Percentiles rank a stretch among this genome's conserved stretches.
phyloP scores from a whole-genome alignment of 2,888 invertebrate genomes.

The Criorhina ranunculi region DNA sequence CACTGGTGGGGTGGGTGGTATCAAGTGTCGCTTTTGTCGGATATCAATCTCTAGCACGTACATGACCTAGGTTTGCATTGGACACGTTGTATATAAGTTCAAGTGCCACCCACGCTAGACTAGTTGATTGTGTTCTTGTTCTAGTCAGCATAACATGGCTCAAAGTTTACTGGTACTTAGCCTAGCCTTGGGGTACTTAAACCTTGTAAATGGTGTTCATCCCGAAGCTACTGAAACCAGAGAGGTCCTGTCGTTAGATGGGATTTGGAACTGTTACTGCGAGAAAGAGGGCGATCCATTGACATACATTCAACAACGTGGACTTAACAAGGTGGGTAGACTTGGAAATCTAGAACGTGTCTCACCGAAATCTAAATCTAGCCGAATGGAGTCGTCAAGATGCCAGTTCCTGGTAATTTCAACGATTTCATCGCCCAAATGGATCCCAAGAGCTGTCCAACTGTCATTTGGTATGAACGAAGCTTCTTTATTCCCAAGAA shows the following conservation, averaged over 20 bases:
- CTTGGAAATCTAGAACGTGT: neutral
- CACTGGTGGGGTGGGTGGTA: conserved; percentile 27
- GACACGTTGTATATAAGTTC: conserved; percentile 34
- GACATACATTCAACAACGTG: conserved; percentile 22
- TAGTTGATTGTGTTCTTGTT: conserved; percentile 3
- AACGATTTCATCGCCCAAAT: conserved; percentile 41
- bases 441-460: conserved; percentile 21
- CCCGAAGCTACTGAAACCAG: conserved; percentile 47
- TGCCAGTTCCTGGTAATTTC: conserved; percentile 39
- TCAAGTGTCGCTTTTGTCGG: conserved; percentile 58
- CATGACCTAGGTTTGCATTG: conserved; percentile 35
- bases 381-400: conserved; percentile 23
- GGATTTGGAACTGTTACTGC: conserved; percentile 60
- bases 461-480: conserved; percentile 46
- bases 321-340: conserved; percentile 30
- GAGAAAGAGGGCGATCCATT: conserved; percentile 20
- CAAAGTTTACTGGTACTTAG: neutral
- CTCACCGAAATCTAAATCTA: neutral
- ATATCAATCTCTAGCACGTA: conserved; percentile 49
- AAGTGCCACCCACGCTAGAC: conserved; percentile 11
- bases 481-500: conserved; percentile 43
- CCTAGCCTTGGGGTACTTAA: conserved; percentile 14
- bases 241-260: conserved; percentile 44
- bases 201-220: conserved; percentile 15
- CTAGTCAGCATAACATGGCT: neutral